A percentile compares a stretch with the other conserved stretches of the same genome.
phyloP scores from a whole-genome alignment of 1,140 invertebrate species.

The Anastrepha ludens region DNA sequence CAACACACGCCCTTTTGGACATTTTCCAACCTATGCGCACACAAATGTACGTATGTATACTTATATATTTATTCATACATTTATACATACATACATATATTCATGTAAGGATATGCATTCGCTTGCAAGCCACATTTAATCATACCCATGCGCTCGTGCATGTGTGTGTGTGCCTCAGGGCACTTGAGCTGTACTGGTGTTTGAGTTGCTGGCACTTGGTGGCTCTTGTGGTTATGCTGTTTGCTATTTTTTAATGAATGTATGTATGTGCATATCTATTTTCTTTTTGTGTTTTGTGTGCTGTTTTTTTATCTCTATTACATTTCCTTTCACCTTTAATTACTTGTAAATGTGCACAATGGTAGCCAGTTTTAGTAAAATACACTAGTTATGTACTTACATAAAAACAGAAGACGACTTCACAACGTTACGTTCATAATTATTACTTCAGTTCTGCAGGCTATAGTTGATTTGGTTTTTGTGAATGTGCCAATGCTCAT shows the following conservation, averaged over 20 bases:
- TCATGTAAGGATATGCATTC: neutral
- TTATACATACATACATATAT: too few species aligned
- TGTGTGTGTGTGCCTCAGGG: neutral
- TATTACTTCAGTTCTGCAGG: neutral
- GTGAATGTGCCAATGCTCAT: too few species aligned
- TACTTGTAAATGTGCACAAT: neutral
- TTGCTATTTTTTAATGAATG: neutral
- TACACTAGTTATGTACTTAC: neutral
- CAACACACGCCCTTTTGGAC: slow-evolving; percentile 42
- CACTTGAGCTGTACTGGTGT: neutral
- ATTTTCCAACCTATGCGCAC: neutral
- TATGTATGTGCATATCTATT: too few species aligned
- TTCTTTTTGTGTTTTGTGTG: too few species aligned
- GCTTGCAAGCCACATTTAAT: neutral
- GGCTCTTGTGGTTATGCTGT: neutral
- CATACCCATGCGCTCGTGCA: neutral
- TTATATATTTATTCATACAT: too few species aligned
- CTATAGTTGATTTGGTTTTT: neutral
- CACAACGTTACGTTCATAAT: neutral
- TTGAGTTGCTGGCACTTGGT: neutral
- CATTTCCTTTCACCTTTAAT: slow-evolving; percentile 10
- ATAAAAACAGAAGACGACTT: neutral
- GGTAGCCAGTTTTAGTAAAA: neutral
- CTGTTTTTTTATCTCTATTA: neutral
- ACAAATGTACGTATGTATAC: neutral